Conservation (phyloP, 2,888 invertebrate genomes). For the Cephus runcator region DNA sequence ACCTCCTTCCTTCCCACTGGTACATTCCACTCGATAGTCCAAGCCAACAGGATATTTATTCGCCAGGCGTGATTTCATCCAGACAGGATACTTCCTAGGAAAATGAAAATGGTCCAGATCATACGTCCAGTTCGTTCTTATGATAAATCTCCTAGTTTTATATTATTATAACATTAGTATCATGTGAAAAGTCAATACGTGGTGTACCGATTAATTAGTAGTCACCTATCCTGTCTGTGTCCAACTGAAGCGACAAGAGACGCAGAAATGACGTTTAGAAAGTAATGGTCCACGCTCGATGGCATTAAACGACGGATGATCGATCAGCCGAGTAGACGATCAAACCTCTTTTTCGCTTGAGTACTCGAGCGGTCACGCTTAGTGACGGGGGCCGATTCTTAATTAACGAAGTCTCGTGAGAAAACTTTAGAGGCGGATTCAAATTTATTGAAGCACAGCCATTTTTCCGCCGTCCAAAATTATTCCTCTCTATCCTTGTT, state of each 20-base stretch:
- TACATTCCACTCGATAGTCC: slow-evolving; percentile 22
- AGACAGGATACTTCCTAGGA: background rate
- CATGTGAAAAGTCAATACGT: background rate
- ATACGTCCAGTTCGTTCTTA: background rate
- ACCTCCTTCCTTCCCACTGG: slow-evolving; percentile 20
- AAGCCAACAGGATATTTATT: slow-evolving; percentile 43
- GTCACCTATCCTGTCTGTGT: background rate
- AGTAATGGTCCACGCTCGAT: background rate
- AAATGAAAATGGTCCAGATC: background rate
- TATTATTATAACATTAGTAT: background rate
- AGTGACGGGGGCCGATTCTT: background rate
- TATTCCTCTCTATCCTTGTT: background rate
- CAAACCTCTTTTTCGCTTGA: slow-evolving; percentile 12
- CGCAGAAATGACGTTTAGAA: background rate
- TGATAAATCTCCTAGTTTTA: background rate
- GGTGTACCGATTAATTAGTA: background rate
- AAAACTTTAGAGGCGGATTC: background rate
- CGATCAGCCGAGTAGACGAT: background rate
- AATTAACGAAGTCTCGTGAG: background rate
- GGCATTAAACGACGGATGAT: background rate
- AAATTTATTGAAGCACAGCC: background rate
- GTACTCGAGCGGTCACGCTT: slow-evolving; percentile 7
- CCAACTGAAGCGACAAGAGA: background rate
- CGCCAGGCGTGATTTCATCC: slow-evolving; percentile 44
- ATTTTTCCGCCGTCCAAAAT: background rate